These are phyloP conservation scores for Caenorhabditis macrosperma DNA, from an alignment of 2,888 invertebrate species.

Conservation along the genomic window DNA sequence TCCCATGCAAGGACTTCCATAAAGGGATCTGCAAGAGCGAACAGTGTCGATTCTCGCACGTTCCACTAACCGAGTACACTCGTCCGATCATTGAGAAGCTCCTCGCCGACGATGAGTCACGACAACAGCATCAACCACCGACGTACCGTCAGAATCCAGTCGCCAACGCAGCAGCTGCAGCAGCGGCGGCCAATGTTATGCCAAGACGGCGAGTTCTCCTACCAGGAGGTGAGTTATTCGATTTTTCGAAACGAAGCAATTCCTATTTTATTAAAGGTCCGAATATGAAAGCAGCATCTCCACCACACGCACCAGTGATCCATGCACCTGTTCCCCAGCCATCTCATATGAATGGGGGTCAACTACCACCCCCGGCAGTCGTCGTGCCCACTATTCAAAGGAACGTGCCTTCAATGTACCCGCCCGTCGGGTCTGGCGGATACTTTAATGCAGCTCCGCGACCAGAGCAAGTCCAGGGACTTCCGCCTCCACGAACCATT, in stretches of 20 bases:
- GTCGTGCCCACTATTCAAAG: slow-evolving; percentile 64
- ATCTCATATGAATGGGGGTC: slow-evolving; percentile 43
- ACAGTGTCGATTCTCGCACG: slow-evolving; percentile 78
- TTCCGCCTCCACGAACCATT: slow-evolving; percentile 55
- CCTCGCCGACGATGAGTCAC: slow-evolving; percentile 58
- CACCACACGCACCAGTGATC: slow-evolving; percentile 51
- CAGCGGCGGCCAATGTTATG: slow-evolving; percentile 41
- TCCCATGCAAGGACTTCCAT: slow-evolving; percentile 78
- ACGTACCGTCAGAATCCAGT: slow-evolving; percentile 46
- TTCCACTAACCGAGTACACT: slow-evolving; percentile 78
- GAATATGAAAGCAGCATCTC: slow-evolving; percentile 11
- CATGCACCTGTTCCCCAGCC: slow-evolving; percentile 63
- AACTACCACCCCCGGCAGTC: slow-evolving; percentile 63
- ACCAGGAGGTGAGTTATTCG: slow-evolving; percentile 55
- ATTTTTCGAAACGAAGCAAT: too few relatives aligned
- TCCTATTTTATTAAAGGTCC: slow-evolving; percentile 20
- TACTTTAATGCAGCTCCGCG: slow-evolving; percentile 48
- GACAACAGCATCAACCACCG: slow-evolving; percentile 22
- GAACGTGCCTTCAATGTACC: slow-evolving; percentile 1
- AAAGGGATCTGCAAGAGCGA: slow-evolving; percentile 76
- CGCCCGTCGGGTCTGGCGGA: slow-evolving; percentile 13
- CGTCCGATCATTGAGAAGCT: slow-evolving; percentile 74
- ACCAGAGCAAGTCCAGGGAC: slow-evolving; percentile 45
- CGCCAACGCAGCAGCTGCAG: slow-evolving; percentile 42
- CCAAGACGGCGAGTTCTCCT: slow-evolving; percentile 72